These are phyloP conservation scores for Disparrhopalites patrizii DNA, from an alignment of 2,888 invertebrate genomes.

Conservation along the genomic window DNA sequence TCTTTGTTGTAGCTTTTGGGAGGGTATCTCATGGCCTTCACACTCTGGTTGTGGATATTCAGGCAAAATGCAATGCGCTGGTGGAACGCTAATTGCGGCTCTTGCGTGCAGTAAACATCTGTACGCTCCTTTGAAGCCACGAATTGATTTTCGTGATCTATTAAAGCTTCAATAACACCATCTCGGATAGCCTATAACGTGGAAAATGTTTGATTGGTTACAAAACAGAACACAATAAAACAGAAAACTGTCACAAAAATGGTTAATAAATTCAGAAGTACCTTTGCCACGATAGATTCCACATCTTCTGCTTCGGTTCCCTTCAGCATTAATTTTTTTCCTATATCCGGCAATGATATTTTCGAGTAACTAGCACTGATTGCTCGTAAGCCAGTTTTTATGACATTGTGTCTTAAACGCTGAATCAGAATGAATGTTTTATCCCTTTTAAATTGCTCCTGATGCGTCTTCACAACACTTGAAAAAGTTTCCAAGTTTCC, in stretches of 20 bases:
- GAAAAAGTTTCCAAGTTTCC: constrained; percentile 93
- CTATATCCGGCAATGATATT: constrained; percentile 92
- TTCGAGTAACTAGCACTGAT: constrained; percentile 95
- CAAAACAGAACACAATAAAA: not conserved
- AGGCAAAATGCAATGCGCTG: constrained; percentile 96
- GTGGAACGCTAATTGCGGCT: constrained; percentile 93
- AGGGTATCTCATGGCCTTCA: constrained; percentile 99
- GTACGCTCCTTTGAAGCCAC: constrained; percentile 97
- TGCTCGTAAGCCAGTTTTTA: constrained; percentile 94
- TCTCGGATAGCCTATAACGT: constrained; percentile 74
- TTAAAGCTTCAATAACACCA: constrained; percentile 95
- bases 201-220: not conserved
- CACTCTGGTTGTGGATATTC: constrained; percentile 97
- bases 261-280: constrained; percentile 42
- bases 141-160: constrained; percentile 91
- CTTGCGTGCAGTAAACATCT: constrained; percentile 93
- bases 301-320: constrained; percentile 96
- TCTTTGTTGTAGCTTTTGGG: constrained; percentile 98
- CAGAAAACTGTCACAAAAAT: not conserved
- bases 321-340: constrained; percentile 86
- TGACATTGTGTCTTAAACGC: constrained; percentile 95
- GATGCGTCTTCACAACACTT: constrained; percentile 84
- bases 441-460: constrained; percentile 85
- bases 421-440: constrained; percentile 94
- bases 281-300: constrained; percentile 96